Conservation (phyloP, 30 jellyfish, hydroid and myxozoan genomes). For the Aurelia aurita region DNA sequence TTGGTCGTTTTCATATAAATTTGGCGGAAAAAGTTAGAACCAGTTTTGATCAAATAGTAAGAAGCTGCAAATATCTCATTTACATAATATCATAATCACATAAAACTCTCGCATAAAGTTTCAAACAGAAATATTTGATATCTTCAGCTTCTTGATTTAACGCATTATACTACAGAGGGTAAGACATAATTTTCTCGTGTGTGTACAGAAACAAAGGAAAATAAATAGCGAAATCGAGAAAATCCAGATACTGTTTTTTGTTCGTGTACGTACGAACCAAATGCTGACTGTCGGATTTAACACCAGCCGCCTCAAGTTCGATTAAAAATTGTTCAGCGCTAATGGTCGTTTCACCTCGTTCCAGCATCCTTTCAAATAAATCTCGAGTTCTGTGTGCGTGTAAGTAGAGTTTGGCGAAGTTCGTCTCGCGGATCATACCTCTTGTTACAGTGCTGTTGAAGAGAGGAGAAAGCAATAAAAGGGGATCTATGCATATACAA, state of each 20-base stretch:
- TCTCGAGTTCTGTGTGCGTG: slow-evolving; percentile 67
- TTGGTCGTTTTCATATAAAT: no score
- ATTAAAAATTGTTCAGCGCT: slow-evolving; percentile 51
- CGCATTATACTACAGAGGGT: slow-evolving; percentile 16
- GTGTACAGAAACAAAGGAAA: slow-evolving; percentile 53
- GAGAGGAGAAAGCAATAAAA: no score
- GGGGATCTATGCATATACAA: no score
- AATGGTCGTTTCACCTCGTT: slow-evolving; percentile 35
- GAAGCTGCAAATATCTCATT: no score
- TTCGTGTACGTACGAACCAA: slow-evolving; percentile 32
- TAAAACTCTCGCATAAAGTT: no score
- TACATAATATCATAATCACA: no score
- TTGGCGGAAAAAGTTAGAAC: no score
- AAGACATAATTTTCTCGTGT: slow-evolving; percentile 45
- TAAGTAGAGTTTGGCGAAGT: slow-evolving; percentile 37
- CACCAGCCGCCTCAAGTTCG: slow-evolving; percentile 72
- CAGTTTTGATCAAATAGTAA: no score
- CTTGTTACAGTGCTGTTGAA: slow-evolving; percentile 37
- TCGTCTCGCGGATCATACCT: slow-evolving; percentile 46
- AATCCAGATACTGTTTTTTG: slow-evolving; percentile 20
- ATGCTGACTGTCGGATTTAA: slow-evolving; percentile 14
- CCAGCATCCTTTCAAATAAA: slow-evolving; percentile 47
- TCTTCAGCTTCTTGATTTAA: no score
- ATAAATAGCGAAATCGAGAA: slow-evolving; percentile 51
- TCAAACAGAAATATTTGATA: no score